phyloP scores from a whole-genome alignment of 64 coral and sea anemone species.

The Stichodactyla mertensii region DNA sequence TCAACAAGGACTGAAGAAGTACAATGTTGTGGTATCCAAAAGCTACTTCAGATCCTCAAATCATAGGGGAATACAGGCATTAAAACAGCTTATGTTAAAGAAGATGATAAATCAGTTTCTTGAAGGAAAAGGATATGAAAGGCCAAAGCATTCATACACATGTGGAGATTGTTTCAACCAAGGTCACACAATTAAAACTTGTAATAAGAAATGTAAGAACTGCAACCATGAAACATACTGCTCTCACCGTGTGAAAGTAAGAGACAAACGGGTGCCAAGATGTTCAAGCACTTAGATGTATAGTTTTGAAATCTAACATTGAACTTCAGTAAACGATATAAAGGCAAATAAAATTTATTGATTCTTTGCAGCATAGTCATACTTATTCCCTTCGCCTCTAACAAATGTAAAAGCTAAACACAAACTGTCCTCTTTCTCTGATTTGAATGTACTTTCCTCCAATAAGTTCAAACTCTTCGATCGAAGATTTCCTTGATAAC shows the following conservation, averaged over 20 bases:
- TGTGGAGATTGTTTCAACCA: conserved; percentile 14
- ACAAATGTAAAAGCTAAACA: conserved; percentile 27
- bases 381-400: conserved; percentile 33
- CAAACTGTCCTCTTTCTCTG: conserved; percentile 18
- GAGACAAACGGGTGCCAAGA: conserved; percentile 1
- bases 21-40: conserved; percentile 24
- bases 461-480: conserved; percentile 24
- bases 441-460: conserved; percentile 16
- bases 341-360: not conserved
- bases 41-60: not conserved
- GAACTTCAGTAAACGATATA: too few species aligned
- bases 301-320: not conserved
- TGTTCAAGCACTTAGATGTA: not conserved
- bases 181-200: conserved; percentile 30
- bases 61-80: not conserved
- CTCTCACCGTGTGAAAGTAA: conserved; percentile 29
- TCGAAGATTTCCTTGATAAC: not conserved
- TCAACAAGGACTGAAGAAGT: conserved; percentile 34
- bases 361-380: not conserved
- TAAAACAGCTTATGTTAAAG: not conserved
- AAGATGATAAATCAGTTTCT: conserved; percentile 16
- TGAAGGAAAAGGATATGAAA: conserved; percentile 19
- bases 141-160: conserved; percentile 20
- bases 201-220: conserved; percentile 2
- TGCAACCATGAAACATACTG: conserved; percentile 2